phyloP scores from a whole-genome alignment of 2,888 invertebrate species.

The Rutpela maculata region DNA sequence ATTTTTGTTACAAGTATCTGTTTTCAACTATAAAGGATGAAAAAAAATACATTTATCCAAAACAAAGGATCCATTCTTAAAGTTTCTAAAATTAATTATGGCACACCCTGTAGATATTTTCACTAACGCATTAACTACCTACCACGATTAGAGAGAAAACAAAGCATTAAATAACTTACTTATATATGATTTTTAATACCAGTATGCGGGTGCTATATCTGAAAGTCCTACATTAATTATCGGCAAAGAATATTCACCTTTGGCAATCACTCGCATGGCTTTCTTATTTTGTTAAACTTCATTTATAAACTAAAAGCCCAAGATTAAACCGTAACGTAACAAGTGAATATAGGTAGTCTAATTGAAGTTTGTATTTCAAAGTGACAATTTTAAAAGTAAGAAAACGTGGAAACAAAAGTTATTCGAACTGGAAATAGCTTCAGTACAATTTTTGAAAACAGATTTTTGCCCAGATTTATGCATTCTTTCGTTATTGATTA shows the following conservation, averaged over 20 bases:
- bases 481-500: too few species aligned
- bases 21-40: too few species aligned
- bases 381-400: background rate
- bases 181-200: conserved; percentile 25
- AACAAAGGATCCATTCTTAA: too few species aligned
- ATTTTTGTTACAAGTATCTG: too few species aligned
- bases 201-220: conserved; percentile 34
- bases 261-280: conserved; percentile 19
- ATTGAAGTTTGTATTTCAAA: background rate
- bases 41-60: too few species aligned
- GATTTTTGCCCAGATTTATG: too few species aligned
- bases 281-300: conserved; percentile 24
- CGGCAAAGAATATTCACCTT: conserved; percentile 32
- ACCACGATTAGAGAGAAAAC: conserved; percentile 24
- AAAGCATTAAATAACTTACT: conserved; percentile 16
- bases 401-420: background rate
- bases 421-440: too few species aligned
- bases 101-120: background rate
- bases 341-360: background rate
- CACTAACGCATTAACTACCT: conserved; percentile 5
- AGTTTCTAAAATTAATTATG: too few species aligned
- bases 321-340: background rate
- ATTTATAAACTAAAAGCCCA: background rate
- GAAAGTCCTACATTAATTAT: conserved; percentile 34
- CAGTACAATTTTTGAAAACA: too few species aligned